Evolutionary conservation across 2,888 invertebrate species (phyloP), one percentile per base, ranked within the genome.

Genomic region (Gari tellinella): DNA sequence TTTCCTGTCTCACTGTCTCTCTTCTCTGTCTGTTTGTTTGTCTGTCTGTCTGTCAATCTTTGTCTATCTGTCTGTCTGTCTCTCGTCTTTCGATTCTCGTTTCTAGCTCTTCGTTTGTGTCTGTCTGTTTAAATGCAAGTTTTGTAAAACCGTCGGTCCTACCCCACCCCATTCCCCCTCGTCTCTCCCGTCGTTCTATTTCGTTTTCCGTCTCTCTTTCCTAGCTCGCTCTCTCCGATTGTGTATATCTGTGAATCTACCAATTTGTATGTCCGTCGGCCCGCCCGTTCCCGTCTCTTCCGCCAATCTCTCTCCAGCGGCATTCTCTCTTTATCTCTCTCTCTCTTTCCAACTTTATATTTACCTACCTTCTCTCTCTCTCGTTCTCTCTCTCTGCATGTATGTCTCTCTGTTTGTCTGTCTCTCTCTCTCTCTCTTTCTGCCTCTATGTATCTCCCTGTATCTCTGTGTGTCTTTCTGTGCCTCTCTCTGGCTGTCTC

Each of bases 401-500:
- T 40, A 8, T 40, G 10, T 40, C 40, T 40, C 40, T 40, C 40
- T 12, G 8, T 40, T 15, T 40, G 10, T 40, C 40, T 40, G 10
- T 40, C 40, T 40, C 40, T 15, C 15, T 40, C 40, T 40, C 15
- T 40, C 40, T 40, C 40, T 40, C 15, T 40, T 15, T 15, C 40
- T 40, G 8, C 40, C 40, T 40, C 40, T 40, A 8, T 40, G 10
- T 40, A 8, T 40, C 40, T 40, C 40, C 15, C 40, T 40, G 10
- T 40, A 8, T 40, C 40, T 40, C 40, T 40, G 12, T 14, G 12
- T 46, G 12, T 46, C 46, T 14, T 17, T 46, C 46, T 46, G 12
- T 19, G 12, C n/a, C 46, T 46, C 46, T 46, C 46, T 46, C n/a
- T 46, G 12, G 8, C 46, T 46, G 12, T 46, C n/a, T 14, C 46